A percentile compares a stretch with the other conserved stretches of the same genome.
Conservation (phyloP, 2,797 vertebrate species). For the Phrynocephalus guinanensis region DNA sequence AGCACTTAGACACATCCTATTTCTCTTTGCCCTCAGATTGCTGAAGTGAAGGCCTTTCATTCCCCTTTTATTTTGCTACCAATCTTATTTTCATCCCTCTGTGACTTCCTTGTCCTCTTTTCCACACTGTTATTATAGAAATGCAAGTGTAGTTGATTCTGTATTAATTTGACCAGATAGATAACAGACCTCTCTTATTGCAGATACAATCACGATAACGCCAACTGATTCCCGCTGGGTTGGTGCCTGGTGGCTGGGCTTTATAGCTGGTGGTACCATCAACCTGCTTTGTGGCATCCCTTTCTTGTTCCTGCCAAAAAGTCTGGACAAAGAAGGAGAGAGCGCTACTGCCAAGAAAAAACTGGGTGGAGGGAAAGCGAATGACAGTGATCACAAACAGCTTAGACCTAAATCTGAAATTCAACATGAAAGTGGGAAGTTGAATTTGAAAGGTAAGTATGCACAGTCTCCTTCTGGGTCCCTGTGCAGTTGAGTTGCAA, state of each 20-base stretch:
- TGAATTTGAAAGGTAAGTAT: conserved; percentile 68
- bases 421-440: neutral
- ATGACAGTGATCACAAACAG: fast-evolving
- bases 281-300: conserved; percentile 84
- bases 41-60: neutral
- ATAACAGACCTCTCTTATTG: conserved; percentile 42
- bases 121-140: neutral
- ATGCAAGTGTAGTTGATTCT: neutral
- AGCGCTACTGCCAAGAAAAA: conserved; percentile 38
- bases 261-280: conserved; percentile 81
- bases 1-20: neutral
- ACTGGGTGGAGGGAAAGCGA: conserved; percentile 31
- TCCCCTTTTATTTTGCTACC: neutral
- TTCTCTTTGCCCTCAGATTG: neutral
- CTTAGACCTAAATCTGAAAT: conserved; percentile 33
- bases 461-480: neutral
- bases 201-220: conserved; percentile 88
- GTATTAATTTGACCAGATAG: neutral
- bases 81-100: neutral
- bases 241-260: conserved; percentile 95
- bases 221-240: conserved; percentile 91
- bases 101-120: neutral
- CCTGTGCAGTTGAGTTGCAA: neutral
- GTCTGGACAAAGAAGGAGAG: conserved; percentile 68
- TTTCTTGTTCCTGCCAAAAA: conserved; percentile 89